phyloP scores from a whole-genome alignment of 1,140 invertebrate genomes.

The Vanessa tameamea region DNA sequence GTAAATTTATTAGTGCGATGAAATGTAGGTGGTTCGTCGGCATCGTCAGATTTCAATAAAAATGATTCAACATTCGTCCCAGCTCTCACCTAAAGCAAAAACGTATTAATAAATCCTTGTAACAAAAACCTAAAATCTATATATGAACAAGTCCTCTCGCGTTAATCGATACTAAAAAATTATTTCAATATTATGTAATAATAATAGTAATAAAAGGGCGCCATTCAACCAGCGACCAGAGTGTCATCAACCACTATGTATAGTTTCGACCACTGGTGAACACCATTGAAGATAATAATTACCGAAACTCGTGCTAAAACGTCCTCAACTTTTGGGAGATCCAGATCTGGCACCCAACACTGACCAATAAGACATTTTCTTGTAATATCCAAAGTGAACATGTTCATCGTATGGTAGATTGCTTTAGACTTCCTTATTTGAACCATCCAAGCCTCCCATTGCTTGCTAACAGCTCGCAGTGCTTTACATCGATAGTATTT shows the following conservation, averaged over 20 bases:
- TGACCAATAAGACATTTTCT: slow-evolving; percentile 94
- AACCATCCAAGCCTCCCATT: slow-evolving; percentile 91
- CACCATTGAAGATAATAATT: slow-evolving; percentile 56
- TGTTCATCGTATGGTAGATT: slow-evolving; percentile 83
- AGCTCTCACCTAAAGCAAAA: slow-evolving; percentile 82
- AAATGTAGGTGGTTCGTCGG: slow-evolving; percentile 87
- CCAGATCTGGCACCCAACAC: slow-evolving; percentile 92
- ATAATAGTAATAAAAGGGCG: no score
- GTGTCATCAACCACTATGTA: no score
- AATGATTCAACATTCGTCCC: slow-evolving; percentile 95
- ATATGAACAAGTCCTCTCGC: not conserved
- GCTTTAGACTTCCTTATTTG: slow-evolving; percentile 93
- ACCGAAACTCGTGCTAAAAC: slow-evolving; percentile 93
- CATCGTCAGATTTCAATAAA: slow-evolving; percentile 87
- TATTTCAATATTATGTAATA: not conserved
- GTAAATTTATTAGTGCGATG: slow-evolving; percentile 91
- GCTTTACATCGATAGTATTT: slow-evolving; percentile 93
- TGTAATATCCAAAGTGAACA: slow-evolving; percentile 86
- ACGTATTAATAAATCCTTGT: no score
- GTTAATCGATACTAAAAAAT: not conserved
- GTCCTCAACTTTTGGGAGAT: slow-evolving; percentile 88
- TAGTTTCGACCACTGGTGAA: no score
- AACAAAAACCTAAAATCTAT: no score
- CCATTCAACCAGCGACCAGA: no score
- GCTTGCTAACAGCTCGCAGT: slow-evolving; percentile 90